Conservation (phyloP, 2,113 vertebrate genomes). For the Mionectes macconnelli region DNA sequence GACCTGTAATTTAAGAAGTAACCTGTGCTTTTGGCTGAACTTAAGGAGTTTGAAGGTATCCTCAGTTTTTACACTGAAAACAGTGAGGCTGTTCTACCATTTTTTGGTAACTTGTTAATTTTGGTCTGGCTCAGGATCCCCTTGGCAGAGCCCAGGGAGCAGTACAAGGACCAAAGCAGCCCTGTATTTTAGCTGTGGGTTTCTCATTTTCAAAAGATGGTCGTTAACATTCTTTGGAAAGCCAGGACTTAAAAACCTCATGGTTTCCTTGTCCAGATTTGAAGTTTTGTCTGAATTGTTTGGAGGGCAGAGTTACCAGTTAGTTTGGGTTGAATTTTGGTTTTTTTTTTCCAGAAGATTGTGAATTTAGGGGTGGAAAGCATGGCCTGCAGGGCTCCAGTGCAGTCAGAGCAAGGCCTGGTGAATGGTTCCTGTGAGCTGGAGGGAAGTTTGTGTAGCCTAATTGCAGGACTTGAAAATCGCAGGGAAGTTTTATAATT, state of each 20-base stretch:
- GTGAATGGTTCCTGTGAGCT: not conserved
- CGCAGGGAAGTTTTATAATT: not conserved
- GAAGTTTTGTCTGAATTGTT: not conserved
- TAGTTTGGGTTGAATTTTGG: not conserved
- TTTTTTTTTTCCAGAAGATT: not conserved
- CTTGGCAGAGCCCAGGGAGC: not conserved
- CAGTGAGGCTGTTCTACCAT: not conserved
- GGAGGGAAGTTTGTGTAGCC: not conserved
- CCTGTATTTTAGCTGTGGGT: not conserved
- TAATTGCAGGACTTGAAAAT: not conserved
- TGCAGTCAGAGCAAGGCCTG: rapidly evolving
- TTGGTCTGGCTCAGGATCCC: not conserved
- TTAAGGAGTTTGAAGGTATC: not conserved
- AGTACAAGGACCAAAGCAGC: not conserved
- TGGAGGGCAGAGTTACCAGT: not conserved
- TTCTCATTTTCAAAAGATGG: not conserved
- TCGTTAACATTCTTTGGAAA: not conserved
- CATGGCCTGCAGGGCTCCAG: rapidly evolving
- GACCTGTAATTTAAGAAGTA: not conserved
- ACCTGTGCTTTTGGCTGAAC: not conserved
- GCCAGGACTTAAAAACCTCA: not conserved
- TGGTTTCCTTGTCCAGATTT: not conserved
- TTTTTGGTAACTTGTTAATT: not conserved
- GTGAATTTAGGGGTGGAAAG: not conserved
- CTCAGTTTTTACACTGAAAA: not conserved